Percentiles rank a stretch among this genome's conserved stretches.
Conservation (phyloP, 1,140 invertebrate genomes). For the Yoshiicerus persimilis region DNA sequence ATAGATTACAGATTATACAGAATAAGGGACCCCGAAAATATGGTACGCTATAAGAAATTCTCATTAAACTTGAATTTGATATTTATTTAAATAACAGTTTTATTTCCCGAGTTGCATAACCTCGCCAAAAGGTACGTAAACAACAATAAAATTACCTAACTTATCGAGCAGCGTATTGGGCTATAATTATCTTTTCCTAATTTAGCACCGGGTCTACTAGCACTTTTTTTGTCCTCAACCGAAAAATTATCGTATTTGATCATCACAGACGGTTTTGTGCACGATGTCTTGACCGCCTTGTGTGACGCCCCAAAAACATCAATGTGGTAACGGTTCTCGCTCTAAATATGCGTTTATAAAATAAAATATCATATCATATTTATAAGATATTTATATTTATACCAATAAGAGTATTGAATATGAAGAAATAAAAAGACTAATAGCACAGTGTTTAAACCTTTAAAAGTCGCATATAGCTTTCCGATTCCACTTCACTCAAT, state of each 20-base stretch:
- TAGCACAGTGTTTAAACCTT: too few species aligned
- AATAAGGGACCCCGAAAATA: too few species aligned
- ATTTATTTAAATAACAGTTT: too few species aligned
- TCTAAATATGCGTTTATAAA: constrained; percentile 67
- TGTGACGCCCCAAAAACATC: constrained; percentile 80
- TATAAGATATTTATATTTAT: constrained; percentile 34
- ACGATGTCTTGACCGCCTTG: neutral
- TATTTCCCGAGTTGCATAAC: too few species aligned
- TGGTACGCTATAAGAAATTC: too few species aligned
- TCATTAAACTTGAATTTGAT: too few species aligned
- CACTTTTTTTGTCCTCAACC: neutral
- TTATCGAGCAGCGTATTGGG: neutral
- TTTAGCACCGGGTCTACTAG: neutral
- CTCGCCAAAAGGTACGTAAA: too few species aligned
- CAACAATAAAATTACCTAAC: too few species aligned
- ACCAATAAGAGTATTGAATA: neutral
- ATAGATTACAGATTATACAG: too few species aligned
- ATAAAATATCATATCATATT: neutral
- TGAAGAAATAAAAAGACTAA: neutral
- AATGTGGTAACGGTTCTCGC: constrained; percentile 91
- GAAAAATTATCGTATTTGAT: neutral
- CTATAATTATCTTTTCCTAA: neutral
- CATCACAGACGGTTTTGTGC: neutral
- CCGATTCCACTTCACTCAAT: constrained; percentile 76
- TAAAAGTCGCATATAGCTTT: constrained; percentile 79